These are phyloP conservation scores for Euzophera pinguis DNA, from an alignment of 2,888 invertebrate genomes.

Conservation along the genomic window DNA sequence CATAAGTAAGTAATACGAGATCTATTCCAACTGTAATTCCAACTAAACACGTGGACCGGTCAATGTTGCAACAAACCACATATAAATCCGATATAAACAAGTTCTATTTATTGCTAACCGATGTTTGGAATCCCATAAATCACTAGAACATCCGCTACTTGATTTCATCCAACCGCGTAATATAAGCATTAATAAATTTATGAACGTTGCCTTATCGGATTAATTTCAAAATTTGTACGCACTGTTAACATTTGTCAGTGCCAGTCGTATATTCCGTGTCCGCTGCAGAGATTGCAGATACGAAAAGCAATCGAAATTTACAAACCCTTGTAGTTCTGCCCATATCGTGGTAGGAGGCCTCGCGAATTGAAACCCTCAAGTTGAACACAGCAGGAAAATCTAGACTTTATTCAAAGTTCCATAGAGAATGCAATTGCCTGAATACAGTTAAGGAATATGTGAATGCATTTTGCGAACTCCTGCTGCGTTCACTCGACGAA, in stretches of 20 bases:
- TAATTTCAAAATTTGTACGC: slow-evolving; percentile 69
- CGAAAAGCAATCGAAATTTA: slow-evolving; percentile 73
- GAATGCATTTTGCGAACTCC: slow-evolving; percentile 72
- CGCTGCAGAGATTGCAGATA: slow-evolving; percentile 70
- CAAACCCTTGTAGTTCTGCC: slow-evolving; percentile 73
- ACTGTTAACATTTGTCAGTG: slow-evolving; percentile 71
- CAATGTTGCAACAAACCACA: slow-evolving; percentile 48
- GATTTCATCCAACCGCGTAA: slow-evolving; percentile 30
- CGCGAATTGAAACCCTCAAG: slow-evolving; percentile 64
- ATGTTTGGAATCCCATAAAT: slow-evolving; percentile 68
- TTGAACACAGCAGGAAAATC: slow-evolving; percentile 32
- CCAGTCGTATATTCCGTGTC: slow-evolving; percentile 56
- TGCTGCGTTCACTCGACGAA: slow-evolving; percentile 72
- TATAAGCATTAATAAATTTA: slow-evolving; percentile 50
- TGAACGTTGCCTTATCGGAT: slow-evolving; percentile 47
- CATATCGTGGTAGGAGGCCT: slow-evolving; percentile 75
- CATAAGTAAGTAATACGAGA: neutral
- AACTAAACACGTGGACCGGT: slow-evolving; percentile 11
- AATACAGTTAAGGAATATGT: slow-evolving; percentile 38
- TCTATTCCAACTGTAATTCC: slow-evolving; percentile 1
- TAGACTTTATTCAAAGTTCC: slow-evolving; percentile 32
- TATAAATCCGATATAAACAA: slow-evolving; percentile 64
- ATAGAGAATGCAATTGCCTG: slow-evolving; percentile 43
- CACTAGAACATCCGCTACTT: slow-evolving; percentile 65
- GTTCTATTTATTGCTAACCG: slow-evolving; percentile 53